Conservation (phyloP, 1,140 invertebrate species). For the Drosophila guanche region DNA sequence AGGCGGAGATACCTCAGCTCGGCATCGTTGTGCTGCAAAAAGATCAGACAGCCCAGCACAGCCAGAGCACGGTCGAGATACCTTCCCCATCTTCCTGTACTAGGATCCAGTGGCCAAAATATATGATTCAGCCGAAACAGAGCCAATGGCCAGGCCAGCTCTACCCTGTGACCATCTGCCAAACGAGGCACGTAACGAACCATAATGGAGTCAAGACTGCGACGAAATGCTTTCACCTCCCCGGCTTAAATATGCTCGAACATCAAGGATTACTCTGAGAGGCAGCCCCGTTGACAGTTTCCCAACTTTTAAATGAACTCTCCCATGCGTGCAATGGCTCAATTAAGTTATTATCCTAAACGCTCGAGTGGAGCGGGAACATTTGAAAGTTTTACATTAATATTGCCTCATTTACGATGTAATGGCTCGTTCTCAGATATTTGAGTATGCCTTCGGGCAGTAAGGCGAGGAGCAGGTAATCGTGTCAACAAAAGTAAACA, state of each 20-base stretch:
- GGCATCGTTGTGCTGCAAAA: constrained; percentile 64
- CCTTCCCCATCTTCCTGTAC: constrained; percentile 17
- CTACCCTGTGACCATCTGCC: constrained; percentile 54
- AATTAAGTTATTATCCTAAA: constrained; percentile 70
- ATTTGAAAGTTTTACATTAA: constrained; percentile 63
- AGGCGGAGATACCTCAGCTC: constrained; percentile 64
- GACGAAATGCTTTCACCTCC: constrained; percentile 3
- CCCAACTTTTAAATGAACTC: constrained; percentile 67
- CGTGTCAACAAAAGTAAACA: constrained; percentile 24
- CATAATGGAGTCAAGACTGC: constrained; percentile 39
- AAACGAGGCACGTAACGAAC: constrained; percentile 68
- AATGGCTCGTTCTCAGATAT: constrained; percentile 51
- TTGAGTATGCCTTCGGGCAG: constrained; percentile 20
- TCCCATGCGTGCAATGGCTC: constrained; percentile 68
- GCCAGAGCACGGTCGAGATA: constrained; percentile 39
- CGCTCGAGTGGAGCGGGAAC: constrained; percentile 34
- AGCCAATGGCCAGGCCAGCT: constrained; percentile 62
- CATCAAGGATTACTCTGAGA: constrained; percentile 27
- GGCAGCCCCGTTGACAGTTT: constrained; percentile 40
- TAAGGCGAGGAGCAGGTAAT: constrained; percentile 15
- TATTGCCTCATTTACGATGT: constrained; percentile 58
- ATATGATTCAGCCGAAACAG: constrained; percentile 64
- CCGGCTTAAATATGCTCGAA: constrained; percentile 21
- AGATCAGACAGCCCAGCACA: constrained; percentile 34
- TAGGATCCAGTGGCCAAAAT: constrained; percentile 69